Conservation (phyloP, 2,113 vertebrate genomes). For the Maccullochella peelii region DNA sequence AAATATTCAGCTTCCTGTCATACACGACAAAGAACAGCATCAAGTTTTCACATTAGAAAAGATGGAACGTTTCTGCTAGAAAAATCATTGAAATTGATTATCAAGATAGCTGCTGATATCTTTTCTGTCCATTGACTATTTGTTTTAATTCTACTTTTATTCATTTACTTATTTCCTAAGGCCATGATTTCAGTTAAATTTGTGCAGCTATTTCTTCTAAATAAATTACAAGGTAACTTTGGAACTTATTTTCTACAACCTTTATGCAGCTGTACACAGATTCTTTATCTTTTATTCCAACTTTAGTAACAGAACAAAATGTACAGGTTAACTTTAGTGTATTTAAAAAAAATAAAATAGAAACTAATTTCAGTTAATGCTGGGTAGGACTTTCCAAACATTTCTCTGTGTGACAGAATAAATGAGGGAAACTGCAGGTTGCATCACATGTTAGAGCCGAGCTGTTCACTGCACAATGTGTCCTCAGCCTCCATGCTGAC, state of each 20-base stretch:
- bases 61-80: no score
- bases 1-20: not conserved
- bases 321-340: not conserved
- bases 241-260: not conserved
- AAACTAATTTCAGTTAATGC: not conserved
- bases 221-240: not conserved
- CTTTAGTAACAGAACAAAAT: not conserved
- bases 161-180: not conserved
- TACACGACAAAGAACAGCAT: not conserved
- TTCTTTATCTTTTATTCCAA: no score
- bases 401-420: not conserved
- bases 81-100: no score
- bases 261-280: not conserved
- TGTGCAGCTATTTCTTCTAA: not conserved
- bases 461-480: constrained; percentile 38
- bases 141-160: not conserved
- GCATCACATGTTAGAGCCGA: constrained; percentile 4
- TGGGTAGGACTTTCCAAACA: not conserved
- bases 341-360: no score
- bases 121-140: no score
- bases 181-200: not conserved
- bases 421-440: not conserved
- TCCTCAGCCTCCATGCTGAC: constrained; percentile 44
- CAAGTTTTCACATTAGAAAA: not conserved
- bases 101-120: no score